Conservation (phyloP, 2,888 invertebrate species). For the Xestia xanthographa region DNA sequence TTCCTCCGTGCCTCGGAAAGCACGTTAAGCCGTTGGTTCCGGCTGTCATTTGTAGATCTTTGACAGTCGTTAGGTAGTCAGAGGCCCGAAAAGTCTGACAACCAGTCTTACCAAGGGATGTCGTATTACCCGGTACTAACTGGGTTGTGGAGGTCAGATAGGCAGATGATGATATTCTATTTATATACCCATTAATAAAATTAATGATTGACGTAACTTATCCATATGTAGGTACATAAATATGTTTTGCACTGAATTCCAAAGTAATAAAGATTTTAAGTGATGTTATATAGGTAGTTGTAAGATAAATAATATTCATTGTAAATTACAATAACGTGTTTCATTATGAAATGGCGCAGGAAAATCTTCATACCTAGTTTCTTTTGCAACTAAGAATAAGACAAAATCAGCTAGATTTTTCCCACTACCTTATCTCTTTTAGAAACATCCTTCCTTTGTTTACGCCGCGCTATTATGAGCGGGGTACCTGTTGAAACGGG, state of each 20-base stretch:
- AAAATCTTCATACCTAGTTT: background rate
- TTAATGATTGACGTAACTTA: background rate
- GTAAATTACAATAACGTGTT: background rate
- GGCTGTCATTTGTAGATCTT: no score
- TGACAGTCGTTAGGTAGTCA: no score
- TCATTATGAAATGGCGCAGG: background rate
- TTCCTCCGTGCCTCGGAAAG: no score
- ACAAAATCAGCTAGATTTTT: background rate
- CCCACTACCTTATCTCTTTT: background rate
- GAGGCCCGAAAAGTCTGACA: no score
- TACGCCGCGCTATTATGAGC: background rate
- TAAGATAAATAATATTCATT: background rate
- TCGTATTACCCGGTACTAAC: no score
- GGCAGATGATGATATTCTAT: no score
- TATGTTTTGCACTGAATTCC: background rate
- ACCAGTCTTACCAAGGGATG: no score
- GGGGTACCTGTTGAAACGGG: background rate
- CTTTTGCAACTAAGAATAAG: background rate
- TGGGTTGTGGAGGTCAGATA: no score
- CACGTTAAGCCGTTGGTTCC: no score
- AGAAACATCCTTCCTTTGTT: background rate
- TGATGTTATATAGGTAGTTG: slow-evolving; percentile 5
- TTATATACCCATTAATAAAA: background rate
- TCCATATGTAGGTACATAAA: background rate
- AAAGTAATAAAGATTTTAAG: background rate